phyloP scores from a whole-genome alignment of 1,140 invertebrate genomes.

The Zaprionus nigranus region DNA sequence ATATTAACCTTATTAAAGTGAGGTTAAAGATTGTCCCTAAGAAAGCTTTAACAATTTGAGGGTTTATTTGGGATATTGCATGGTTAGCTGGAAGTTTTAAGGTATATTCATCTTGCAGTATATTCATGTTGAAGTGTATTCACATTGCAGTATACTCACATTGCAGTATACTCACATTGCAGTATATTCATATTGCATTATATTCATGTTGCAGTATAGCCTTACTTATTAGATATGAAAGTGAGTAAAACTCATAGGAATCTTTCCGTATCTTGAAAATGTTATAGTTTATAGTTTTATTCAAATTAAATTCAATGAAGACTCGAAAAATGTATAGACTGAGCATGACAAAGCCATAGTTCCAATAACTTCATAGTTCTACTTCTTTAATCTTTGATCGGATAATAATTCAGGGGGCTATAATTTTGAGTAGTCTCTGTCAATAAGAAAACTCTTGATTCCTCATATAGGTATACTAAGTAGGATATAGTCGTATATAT shows the following conservation, averaged over 20 bases:
- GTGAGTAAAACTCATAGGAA: neutral
- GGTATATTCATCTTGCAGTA: no score
- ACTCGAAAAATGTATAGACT: neutral
- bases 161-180: neutral
- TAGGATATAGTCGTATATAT: constrained; percentile 1
- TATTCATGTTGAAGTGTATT: no score
- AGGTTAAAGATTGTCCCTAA: neutral
- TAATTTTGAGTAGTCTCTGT: neutral
- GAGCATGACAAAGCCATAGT: neutral
- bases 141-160: no score
- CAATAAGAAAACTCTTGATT: neutral
- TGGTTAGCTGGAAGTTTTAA: neutral
- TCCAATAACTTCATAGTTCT: neutral
- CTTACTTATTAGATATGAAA: neutral
- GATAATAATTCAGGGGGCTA: neutral
- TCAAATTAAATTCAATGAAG: neutral
- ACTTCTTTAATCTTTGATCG: neutral
- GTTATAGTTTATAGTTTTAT: neutral
- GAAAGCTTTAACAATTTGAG: neutral
- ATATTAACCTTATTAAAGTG: neutral
- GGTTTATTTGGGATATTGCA: neutral
- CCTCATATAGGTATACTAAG: neutral
- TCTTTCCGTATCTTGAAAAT: neutral
- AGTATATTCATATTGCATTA: no score
- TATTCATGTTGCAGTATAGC: neutral